Evolutionary conservation across 1,140 invertebrate species (phyloP), one percentile per base, ranked within the genome.

Genomic region (Oncopeltus fasciatus): DNA sequence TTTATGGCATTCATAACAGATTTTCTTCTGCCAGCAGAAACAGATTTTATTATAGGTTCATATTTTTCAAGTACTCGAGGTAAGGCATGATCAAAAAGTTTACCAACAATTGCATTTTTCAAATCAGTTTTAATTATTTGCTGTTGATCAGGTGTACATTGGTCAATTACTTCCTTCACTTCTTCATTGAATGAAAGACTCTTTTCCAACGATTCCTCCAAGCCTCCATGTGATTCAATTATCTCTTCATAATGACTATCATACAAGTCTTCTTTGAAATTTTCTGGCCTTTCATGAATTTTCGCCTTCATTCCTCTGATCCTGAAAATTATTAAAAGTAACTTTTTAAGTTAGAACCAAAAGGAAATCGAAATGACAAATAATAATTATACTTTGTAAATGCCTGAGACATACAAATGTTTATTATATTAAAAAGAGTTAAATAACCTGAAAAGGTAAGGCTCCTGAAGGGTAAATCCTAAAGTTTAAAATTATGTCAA

Each of bases 241-340:
- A 16, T 12, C 26, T 57, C 26, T 57, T 28, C 4, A 5, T 12
- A 9, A 20, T 4, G 8, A 21, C 18, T 20, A 11, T 9, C 11
- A 27, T 4, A 14, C 8, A 20, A 57, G 31, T 21, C 14, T 21
- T 20, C 53, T 5, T 28, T 28, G 31, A 12, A 11, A 16, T 21
- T 12, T 9, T 28, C 12, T 9, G 26, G 14, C 31, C 8, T 4
- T 27, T 24, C 14, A 28, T 27, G 14, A 9, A 57, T 21, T 14
- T 57, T 57, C 11, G 31, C 31, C 53, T 28, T 57, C 21, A 27
- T 57, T 9, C 51, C 53, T 20, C 20, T 63, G n/a, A n/a, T n/a
- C n/a, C n/a, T n/a, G n/a, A n/a, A n/a, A n/a, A n/a, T n/a, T n/a
- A n/a, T n/a, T n/a, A n/a, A n/a, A n/a, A n/a, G n/a, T n/a, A n/a